Conservation (phyloP, 2,797 vertebrate species). For the Apogon talboti region DNA sequence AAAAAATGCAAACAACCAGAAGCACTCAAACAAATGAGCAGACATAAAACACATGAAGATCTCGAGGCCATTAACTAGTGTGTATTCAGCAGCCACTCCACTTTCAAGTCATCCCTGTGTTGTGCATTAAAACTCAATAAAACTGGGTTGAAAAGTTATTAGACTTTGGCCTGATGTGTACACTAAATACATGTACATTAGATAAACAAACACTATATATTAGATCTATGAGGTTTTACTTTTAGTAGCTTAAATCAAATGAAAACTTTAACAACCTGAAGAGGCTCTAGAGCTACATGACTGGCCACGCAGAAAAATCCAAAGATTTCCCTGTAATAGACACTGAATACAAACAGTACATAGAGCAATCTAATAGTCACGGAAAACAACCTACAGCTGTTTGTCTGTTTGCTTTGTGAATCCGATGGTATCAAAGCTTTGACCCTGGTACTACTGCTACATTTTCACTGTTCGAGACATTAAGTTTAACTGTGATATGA, state of each 20-base stretch:
- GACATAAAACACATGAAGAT: conserved; percentile 38
- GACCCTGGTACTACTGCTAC: conserved; percentile 6
- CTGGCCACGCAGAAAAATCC: neutral
- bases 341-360: conserved; percentile 21
- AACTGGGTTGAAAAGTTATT: conserved; percentile 19
- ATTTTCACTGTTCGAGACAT: neutral
- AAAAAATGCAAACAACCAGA: conserved; percentile 16
- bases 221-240: neutral
- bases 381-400: too few relatives aligned
- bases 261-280: neutral
- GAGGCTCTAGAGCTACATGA: neutral
- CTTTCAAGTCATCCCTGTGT: conserved; percentile 57
- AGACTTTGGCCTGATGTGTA: conserved; percentile 24
- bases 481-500: neutral
- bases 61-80: conserved; percentile 36
- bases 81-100: conserved; percentile 52
- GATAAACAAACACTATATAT: neutral
- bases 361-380: too few relatives aligned
- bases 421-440: conserved; percentile 7
- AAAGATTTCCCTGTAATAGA: conserved; percentile 20
- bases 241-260: conserved; percentile 21
- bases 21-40: conserved; percentile 10
- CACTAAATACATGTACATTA: conserved; percentile 4
- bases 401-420: neutral
- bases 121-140: conserved; percentile 46